These are phyloP conservation scores for Pomatorhinus ruficollis DNA, from an alignment of 2,113 vertebrate species.

Conservation along the genomic window DNA sequence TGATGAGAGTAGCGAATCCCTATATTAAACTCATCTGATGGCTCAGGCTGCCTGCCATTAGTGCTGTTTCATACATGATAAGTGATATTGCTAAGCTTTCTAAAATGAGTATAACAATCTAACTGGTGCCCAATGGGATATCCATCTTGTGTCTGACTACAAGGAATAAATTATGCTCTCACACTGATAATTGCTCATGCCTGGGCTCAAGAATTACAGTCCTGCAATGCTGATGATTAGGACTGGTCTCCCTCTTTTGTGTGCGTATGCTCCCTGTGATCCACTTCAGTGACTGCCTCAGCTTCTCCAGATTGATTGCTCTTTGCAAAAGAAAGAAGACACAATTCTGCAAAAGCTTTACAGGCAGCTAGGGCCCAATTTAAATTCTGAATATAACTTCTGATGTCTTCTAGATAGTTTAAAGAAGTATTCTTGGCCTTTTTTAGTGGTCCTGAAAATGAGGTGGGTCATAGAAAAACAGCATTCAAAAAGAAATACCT, in stretches of 20 bases:
- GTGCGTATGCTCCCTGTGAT: slow-evolving; percentile 14
- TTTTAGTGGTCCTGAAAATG: not conserved
- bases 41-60: not conserved
- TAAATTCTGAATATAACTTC: not conserved
- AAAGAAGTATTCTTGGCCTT: not conserved
- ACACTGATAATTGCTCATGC: slow-evolving; percentile 4
- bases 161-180: slow-evolving; percentile 37
- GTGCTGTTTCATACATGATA: not conserved
- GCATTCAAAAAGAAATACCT: not conserved
- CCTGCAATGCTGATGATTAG: not conserved
- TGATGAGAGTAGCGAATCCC: not conserved
- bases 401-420: not conserved
- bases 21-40: not conserved
- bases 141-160: slow-evolving; percentile 6
- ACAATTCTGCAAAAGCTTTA: not conserved
- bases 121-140: slow-evolving; percentile 16
- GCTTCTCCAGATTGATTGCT: not conserved
- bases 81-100: slow-evolving; percentile 11
- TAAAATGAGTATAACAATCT: not conserved
- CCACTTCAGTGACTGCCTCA: not conserved
- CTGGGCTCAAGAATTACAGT: slow-evolving; percentile 13
- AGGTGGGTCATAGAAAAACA: not conserved
- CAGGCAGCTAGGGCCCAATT: not conserved
- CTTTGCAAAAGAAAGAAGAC: not conserved
- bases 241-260: not conserved